Evolutionary conservation across 1,140 invertebrate species (phyloP), one percentile per base, ranked within the genome.

Genomic region (Psilanteris sp.): DNA sequence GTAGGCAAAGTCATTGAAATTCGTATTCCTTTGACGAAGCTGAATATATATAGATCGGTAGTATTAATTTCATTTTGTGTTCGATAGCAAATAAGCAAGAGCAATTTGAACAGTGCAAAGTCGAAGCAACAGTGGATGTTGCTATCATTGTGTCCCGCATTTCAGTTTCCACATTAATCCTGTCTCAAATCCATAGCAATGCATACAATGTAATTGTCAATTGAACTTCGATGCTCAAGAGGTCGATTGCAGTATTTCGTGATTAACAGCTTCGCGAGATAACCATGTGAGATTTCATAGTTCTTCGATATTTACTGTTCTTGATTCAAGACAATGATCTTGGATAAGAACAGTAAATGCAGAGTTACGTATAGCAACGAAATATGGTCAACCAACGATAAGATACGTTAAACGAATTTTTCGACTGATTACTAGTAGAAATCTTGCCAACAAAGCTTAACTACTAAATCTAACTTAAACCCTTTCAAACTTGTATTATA

Each of bases 181-280:
- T 9, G 27, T 11, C 27, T 29, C 7, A 7, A 4, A 11, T 4
- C 15, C n/a, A 57, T 48, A 59, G 68, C 55, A 74, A 67, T 79
- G 74, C 70, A 77, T 78, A 80, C 81, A 81, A 84, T 84, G 72
- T 74, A 75, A 81, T 81, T 74, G 74, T 61, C 81, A 72, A 81
- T 78, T 74, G 68, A 71, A 72, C 68, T 55, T 54, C 34, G 44
- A 55, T 54, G 29, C 59, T 75, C 50, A 57, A 27, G 24, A 61
- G 62, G 67, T 77, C 77, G 71, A 77, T 79, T 77, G 57, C 74
- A 72, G 61, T 46, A 55, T 61, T 76, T 73, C 59, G 71, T 76
- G 77, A 79, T 81, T 77, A 81, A 77, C 77, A 68, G 59, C 77
- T 44, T 34, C 67, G 39, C 67, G 50, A 76, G 62, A 77, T 62